Conservation (phyloP, 2,888 invertebrate species). For the Fissipunctia ypsillon region DNA sequence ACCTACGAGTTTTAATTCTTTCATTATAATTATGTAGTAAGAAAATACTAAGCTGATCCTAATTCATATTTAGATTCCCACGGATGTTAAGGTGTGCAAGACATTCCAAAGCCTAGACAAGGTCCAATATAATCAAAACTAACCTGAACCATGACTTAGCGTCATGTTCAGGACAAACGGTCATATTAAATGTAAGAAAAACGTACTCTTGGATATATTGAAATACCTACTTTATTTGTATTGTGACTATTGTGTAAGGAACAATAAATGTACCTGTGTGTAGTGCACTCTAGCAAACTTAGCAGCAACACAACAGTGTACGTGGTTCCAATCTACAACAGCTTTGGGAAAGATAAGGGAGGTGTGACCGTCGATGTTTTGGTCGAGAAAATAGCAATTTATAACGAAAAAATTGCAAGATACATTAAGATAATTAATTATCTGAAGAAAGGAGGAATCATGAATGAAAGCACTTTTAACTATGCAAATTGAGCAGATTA, state of each 20-base stretch:
- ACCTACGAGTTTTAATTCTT: not conserved
- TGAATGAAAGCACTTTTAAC: slow-evolving; percentile 21
- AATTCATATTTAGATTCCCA: slow-evolving; percentile 26
- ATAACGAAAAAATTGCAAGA: slow-evolving; percentile 1
- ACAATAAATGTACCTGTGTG: slow-evolving; percentile 39
- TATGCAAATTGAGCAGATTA: slow-evolving; percentile 24
- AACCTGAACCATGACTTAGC: not conserved
- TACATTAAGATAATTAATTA: slow-evolving; percentile 13
- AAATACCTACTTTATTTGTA: slow-evolving; percentile 31
- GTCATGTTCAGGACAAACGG: not conserved
- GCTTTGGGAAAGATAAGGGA: slow-evolving; percentile 9
- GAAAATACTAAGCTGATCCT: slow-evolving; percentile 1
- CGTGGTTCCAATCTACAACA: slow-evolving; percentile 48
- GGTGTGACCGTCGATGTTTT: not conserved
- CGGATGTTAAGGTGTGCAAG: not conserved
- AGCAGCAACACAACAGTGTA: slow-evolving; percentile 19
- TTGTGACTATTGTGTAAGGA: slow-evolving; percentile 32
- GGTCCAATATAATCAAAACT: slow-evolving; percentile 35
- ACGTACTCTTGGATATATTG: slow-evolving; percentile 16
- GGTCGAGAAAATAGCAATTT: not conserved
- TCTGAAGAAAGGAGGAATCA: not conserved
- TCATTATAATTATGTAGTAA: not conserved
- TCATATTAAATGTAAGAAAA: slow-evolving; percentile 10
- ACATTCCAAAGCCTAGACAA: slow-evolving; percentile 9
- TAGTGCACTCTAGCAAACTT: slow-evolving; percentile 55